Evolutionary conservation across 2,888 invertebrate species (phyloP).

Genomic region (Ctena decussata): DNA sequence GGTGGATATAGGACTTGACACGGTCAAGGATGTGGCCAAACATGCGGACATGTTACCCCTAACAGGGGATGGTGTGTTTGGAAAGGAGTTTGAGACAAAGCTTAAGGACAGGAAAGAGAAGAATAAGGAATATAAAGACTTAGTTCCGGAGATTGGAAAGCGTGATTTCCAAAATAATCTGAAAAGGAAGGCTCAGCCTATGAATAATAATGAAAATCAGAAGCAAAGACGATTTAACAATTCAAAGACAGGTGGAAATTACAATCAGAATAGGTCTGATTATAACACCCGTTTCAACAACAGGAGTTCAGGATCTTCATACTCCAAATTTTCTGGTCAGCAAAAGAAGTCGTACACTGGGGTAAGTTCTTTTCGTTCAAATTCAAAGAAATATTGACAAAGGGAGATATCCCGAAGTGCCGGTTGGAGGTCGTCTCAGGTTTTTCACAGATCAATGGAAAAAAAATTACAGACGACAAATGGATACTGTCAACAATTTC

Average conservation of each 20-base stretch:
- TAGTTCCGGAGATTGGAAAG: constrained; percentile 28
- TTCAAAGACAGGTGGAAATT: not conserved
- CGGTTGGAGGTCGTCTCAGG: constrained; percentile 43
- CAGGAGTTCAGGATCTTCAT: not conserved
- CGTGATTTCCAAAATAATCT: not conserved
- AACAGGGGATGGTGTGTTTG: constrained; percentile 40
- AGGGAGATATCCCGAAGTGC: constrained; percentile 47
- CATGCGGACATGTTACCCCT: constrained; percentile 31
- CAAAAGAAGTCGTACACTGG: constrained; percentile 7
- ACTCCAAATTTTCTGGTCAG: not conserved
- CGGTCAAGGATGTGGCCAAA: constrained; percentile 31
- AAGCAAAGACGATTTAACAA: constrained; percentile 1
- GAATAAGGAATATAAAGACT: constrained; percentile 43
- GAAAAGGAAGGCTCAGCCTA: not conserved
- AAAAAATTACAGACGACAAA: constrained; percentile 40
- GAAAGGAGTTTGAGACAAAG: constrained; percentile 29
- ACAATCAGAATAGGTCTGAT: not conserved
- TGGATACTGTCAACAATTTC: constrained; percentile 32
- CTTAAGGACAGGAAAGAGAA: constrained; percentile 47
- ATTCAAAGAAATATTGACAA: constrained; percentile 9
- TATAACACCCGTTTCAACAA: not conserved
- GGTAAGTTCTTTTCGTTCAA: constrained; percentile 40
- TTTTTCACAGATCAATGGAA: constrained; percentile 20
- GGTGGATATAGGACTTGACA: constrained; percentile 32
- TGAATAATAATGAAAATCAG: not conserved